Percentiles rank a stretch among this genome's conserved stretches.
These are phyloP conservation scores for Cavia aperea DNA, from an alignment of 2,113 vertebrate genomes.

Conservation along the genomic window DNA sequence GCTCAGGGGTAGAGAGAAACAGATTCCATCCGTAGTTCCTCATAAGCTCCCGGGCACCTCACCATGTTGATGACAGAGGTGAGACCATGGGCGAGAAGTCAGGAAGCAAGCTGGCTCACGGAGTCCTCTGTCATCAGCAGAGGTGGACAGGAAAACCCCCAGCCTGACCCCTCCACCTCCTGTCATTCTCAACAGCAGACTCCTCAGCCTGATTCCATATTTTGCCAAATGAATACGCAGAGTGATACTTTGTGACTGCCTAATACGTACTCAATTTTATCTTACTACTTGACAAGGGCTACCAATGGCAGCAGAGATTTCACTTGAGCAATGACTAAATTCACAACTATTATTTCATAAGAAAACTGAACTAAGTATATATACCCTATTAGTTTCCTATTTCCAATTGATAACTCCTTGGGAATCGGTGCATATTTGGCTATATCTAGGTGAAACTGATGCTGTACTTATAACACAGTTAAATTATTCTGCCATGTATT, in stretches of 20 bases:
- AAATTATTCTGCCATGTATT: background rate
- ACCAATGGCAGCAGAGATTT: background rate
- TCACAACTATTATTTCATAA: background rate
- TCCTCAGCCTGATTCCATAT: background rate
- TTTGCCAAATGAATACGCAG: background rate
- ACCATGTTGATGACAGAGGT: background rate
- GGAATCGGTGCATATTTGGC: background rate
- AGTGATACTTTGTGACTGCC: background rate
- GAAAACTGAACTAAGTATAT: background rate
- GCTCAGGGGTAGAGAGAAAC: background rate
- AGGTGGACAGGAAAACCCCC: background rate
- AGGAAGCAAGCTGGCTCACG: background rate
- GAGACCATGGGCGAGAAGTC: background rate
- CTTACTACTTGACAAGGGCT: background rate
- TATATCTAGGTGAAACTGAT: background rate
- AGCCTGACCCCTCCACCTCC: background rate
- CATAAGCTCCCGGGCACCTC: background rate
- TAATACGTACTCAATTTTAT: background rate
- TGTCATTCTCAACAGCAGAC: background rate
- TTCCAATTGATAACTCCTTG: background rate
- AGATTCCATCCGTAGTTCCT: background rate
- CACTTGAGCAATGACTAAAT: background rate
- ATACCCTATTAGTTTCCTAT: background rate
- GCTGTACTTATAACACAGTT: background rate
- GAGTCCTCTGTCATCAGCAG: no score